A percentile compares a stretch with the other conserved stretches of the same genome.
Evolutionary conservation across 2,888 invertebrate genomes (phyloP).

Genomic region (Cerastis rubricosa): DNA sequence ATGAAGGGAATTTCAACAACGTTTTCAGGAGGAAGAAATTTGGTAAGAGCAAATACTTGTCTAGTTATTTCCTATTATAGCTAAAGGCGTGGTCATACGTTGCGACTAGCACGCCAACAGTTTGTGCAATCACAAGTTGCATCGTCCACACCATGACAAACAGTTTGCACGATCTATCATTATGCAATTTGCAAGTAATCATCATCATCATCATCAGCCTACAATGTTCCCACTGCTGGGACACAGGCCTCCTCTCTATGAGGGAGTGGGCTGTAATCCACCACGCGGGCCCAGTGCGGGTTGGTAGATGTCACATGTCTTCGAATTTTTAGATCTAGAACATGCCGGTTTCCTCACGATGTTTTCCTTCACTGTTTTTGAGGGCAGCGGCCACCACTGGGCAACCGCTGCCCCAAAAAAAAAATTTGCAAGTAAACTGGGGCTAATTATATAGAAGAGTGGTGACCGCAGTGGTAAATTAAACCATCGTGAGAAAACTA

Average conservation of each 20-base stretch:
- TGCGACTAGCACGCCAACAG: background rate
- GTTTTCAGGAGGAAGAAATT: slow-evolving; percentile 83
- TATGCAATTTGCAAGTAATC: background rate
- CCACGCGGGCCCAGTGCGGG: no score
- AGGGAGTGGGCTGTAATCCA: no score
- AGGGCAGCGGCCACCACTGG: no score
- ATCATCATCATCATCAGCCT: no score
- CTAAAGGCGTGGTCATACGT: background rate
- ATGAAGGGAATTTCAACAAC: slow-evolving; percentile 79
- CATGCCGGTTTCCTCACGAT: no score
- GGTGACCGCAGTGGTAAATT: background rate
- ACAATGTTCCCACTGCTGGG: no score
- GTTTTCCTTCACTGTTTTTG: no score
- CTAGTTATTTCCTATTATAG: background rate
- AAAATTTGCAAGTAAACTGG: background rate
- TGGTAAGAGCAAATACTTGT: slow-evolving; percentile 73
- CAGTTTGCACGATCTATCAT: background rate
- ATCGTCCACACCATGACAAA: background rate
- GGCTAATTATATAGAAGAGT: background rate
- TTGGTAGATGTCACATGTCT: no score
- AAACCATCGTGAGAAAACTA: background rate
- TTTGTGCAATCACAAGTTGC: background rate
- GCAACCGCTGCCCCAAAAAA: no score
- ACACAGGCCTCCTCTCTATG: no score
- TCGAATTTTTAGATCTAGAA: no score